phyloP scores from a whole-genome alignment of 2,888 invertebrate genomes.

The Stegana nigrithorax region DNA sequence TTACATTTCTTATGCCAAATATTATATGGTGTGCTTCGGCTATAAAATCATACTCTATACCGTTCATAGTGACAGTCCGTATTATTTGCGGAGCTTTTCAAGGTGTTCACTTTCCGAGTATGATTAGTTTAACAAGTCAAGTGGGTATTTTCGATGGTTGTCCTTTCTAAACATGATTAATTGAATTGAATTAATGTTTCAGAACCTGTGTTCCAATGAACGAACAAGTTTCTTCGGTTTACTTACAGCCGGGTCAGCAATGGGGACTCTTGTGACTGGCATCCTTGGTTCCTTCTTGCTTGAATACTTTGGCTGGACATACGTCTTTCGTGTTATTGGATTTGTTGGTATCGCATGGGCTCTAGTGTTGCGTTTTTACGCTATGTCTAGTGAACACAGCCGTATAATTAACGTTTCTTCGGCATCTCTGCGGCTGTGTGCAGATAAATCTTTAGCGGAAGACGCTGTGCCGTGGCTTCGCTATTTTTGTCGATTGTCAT shows the following conservation, averaged over 20 bases:
- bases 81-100: constrained; percentile 77
- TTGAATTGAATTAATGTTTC: too few species aligned
- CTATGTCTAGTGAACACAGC: constrained; percentile 67
- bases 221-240: constrained; percentile 77
- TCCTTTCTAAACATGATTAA: too few species aligned
- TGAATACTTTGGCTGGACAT: constrained; percentile 75
- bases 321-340: constrained; percentile 76
- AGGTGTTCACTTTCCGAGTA: constrained; percentile 77
- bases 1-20: constrained; percentile 72
- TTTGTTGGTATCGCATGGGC: constrained; percentile 73
- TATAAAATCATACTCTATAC: constrained; percentile 68
- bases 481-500: constrained; percentile 72
- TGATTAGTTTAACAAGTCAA: constrained; percentile 76
- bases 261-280: constrained; percentile 76
- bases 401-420: constrained; percentile 67
- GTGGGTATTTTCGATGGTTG: too few species aligned
- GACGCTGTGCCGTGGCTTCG: constrained; percentile 73
- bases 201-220: constrained; percentile 74
- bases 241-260: constrained; percentile 73
- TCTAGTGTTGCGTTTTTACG: constrained; percentile 71
- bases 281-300: constrained; percentile 76
- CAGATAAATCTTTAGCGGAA: constrained; percentile 57
- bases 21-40: constrained; percentile 68
- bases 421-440: constrained; percentile 63
- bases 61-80: constrained; percentile 73